phyloP scores from a whole-genome alignment of 2,888 invertebrate genomes.

The Petrolisthes manimaculis region DNA sequence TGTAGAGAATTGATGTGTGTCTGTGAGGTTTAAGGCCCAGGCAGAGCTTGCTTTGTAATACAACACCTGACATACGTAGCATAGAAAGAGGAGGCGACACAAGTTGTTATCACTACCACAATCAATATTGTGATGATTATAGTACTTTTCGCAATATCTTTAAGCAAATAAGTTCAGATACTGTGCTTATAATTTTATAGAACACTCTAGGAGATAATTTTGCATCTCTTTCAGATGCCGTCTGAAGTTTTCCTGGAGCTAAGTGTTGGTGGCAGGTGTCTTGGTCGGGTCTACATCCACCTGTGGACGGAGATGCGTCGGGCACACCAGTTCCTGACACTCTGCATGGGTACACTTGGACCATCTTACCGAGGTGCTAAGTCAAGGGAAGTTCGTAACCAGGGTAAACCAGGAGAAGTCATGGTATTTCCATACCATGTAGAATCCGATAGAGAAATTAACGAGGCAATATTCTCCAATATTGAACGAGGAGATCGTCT shows the following conservation, averaged over 20 bases:
- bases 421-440: neutral
- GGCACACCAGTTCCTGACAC: constrained; percentile 60
- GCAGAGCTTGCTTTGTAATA: too few species aligned
- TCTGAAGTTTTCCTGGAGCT: constrained; percentile 58
- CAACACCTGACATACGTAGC: too few species aligned
- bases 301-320: constrained; percentile 53
- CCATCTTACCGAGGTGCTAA: constrained; percentile 44
- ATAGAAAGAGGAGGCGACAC: too few species aligned
- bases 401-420: constrained; percentile 14
- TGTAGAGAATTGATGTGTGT: too few species aligned
- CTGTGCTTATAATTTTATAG: too few species aligned
- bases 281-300: constrained; percentile 51
- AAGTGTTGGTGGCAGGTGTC: constrained; percentile 29
- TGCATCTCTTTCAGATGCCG: neutral
- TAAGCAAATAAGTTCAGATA: too few species aligned
- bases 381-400: neutral
- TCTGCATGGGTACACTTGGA: constrained; percentile 58
- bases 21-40: too few species aligned
- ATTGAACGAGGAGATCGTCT: too few species aligned
- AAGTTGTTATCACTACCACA: too few species aligned
- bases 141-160: too few species aligned
- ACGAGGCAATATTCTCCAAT: too few species aligned
- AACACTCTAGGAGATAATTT: neutral
- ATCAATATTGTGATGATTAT: too few species aligned
- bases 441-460: neutral